Conservation (phyloP, 2,113 vertebrate genomes). For the Anseranas semipalmata region DNA sequence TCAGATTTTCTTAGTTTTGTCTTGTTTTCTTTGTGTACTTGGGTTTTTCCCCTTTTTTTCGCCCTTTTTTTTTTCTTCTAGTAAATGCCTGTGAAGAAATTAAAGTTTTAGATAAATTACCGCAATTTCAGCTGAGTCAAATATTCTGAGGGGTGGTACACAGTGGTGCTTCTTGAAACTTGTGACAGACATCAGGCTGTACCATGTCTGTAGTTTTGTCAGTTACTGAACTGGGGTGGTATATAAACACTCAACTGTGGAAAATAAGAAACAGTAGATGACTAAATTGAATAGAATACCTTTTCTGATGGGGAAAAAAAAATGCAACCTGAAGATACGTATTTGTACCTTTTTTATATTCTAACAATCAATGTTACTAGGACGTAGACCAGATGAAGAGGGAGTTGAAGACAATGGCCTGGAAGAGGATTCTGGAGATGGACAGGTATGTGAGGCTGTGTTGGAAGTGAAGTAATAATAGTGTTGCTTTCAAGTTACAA, state of each 20-base stretch:
- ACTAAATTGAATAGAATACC: background rate
- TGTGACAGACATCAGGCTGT: background rate
- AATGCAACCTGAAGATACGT: background rate
- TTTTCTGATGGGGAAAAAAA: background rate
- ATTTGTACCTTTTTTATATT: background rate
- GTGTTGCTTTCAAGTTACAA: background rate
- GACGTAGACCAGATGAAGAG: conserved; percentile 83
- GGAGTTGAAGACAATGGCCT: conserved; percentile 85
- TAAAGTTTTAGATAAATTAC: background rate
- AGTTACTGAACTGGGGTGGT: background rate
- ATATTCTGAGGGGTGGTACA: background rate
- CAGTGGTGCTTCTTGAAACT: background rate
- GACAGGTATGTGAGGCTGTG: conserved; percentile 77
- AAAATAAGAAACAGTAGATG: background rate
- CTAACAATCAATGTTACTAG: conserved; percentile 67
- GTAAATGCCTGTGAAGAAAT: background rate
- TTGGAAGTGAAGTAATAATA: background rate
- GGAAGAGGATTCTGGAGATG: conserved; percentile 89
- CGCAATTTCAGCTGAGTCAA: background rate
- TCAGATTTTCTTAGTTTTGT: background rate
- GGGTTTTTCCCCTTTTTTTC: background rate
- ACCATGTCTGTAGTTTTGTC: background rate
- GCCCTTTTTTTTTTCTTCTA: background rate
- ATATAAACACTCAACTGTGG: background rate
- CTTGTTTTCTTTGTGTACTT: background rate